These are phyloP conservation scores for Chrosomus eos DNA, from an alignment of 2,797 vertebrate species.

Conservation along the genomic window DNA sequence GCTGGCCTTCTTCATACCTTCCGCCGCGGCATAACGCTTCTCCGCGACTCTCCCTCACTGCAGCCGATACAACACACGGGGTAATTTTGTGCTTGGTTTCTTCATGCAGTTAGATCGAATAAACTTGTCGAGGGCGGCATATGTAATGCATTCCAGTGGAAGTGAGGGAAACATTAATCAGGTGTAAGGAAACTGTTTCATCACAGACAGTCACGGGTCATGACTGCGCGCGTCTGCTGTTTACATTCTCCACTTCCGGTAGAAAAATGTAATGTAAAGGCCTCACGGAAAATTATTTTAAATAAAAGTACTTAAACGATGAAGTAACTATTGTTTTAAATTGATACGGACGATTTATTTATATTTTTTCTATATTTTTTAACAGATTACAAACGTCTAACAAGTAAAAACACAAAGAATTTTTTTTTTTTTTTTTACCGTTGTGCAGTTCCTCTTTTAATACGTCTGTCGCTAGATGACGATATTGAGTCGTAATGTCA, in stretches of 20 bases:
- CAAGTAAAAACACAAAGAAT: neutral
- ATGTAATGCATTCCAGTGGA: neutral
- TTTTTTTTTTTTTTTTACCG: neutral
- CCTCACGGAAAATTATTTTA: conserved; percentile 19
- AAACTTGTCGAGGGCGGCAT: neutral
- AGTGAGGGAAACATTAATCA: neutral
- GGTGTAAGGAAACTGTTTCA: neutral
- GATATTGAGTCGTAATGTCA: neutral
- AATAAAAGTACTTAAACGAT: no score
- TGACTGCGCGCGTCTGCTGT: conserved; percentile 41
- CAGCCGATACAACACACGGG: conserved; percentile 38
- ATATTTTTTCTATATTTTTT: neutral
- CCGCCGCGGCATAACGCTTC: conserved; percentile 44
- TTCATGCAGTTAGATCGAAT: neutral
- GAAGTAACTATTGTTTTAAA: neutral
- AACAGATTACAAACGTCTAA: neutral
- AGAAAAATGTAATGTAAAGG: conserved; percentile 31
- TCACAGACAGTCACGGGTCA: conserved; percentile 16
- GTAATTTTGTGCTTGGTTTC: conserved; percentile 61
- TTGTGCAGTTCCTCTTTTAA: neutral
- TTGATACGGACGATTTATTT: neutral
- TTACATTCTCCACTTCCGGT: conserved; percentile 44
- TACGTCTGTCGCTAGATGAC: conserved; percentile 14
- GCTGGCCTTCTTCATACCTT: conserved; percentile 46
- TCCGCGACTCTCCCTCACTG: conserved; percentile 28